phyloP scores from a whole-genome alignment of 2,797 vertebrate genomes.

The Bradypodion ventrale region DNA sequence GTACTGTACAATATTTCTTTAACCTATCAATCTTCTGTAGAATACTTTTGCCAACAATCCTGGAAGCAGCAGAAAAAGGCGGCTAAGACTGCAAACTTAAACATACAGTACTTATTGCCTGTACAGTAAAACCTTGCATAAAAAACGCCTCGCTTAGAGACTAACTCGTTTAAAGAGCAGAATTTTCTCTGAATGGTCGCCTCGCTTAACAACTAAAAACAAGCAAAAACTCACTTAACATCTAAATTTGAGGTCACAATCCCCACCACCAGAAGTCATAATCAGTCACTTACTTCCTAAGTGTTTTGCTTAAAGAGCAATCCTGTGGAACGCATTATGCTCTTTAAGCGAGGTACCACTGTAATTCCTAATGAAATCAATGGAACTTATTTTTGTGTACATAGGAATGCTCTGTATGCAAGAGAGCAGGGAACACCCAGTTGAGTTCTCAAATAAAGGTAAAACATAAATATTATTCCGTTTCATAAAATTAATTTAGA shows the following conservation, averaged over 20 bases:
- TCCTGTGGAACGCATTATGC: too few species aligned
- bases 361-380: background rate
- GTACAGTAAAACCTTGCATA: too few species aligned
- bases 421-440: background rate
- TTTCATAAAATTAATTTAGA: slow-evolving; percentile 7
- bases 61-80: background rate
- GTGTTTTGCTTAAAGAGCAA: too few species aligned
- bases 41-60: background rate
- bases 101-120: background rate
- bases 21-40: background rate
- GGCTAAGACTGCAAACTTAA: background rate
- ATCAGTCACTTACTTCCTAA: too few species aligned
- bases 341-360: too few species aligned
- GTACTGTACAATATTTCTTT: background rate
- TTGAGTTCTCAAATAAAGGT: background rate
- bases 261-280: too few species aligned
- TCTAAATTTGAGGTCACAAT: too few species aligned
- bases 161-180: too few species aligned
- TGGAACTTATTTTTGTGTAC: background rate
- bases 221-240: too few species aligned
- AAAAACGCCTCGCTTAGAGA: too few species aligned
- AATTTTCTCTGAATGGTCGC: too few species aligned
- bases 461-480: background rate
- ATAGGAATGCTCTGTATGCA: background rate
- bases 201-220: too few species aligned